Conservation (phyloP, 2,113 vertebrate genomes). For the Bostrychus sinensis region DNA sequence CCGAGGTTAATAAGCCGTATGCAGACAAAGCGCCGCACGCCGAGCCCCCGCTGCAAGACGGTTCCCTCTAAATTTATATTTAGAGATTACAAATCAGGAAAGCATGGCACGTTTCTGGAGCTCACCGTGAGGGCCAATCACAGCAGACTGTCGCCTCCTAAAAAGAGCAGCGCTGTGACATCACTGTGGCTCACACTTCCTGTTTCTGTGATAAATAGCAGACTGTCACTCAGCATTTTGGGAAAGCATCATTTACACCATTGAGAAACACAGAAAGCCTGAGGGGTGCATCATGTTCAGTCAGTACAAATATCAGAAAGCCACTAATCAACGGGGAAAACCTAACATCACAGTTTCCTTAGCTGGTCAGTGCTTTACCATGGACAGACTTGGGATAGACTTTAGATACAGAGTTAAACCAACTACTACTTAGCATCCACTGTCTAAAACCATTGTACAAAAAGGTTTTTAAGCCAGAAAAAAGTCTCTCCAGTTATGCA, state of each 20-base stretch:
- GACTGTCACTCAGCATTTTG: slow-evolving; percentile 22
- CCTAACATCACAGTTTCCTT: background rate
- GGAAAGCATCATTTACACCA: background rate
- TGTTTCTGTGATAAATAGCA: slow-evolving; percentile 17
- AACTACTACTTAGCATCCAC: too few species aligned
- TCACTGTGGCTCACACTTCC: background rate
- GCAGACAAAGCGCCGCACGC: slow-evolving; percentile 21
- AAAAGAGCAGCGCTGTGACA: slow-evolving; percentile 8
- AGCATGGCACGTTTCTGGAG: background rate
- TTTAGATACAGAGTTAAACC: too few species aligned
- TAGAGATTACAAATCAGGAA: slow-evolving; percentile 28
- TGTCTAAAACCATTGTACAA: too few species aligned
- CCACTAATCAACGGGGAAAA: background rate
- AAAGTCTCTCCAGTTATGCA: too few species aligned
- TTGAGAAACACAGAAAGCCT: background rate
- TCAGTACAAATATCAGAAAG: background rate
- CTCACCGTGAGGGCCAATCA: slow-evolving; percentile 3
- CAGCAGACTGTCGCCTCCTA: slow-evolving; percentile 28
- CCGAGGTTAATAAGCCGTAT: slow-evolving; percentile 65
- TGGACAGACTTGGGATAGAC: too few species aligned
- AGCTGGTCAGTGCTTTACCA: background rate
- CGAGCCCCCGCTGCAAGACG: slow-evolving; percentile 4
- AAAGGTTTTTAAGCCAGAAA: too few species aligned
- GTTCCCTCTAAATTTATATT: slow-evolving; percentile 28
- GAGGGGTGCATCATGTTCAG: background rate